A percentile compares a stretch with the other conserved stretches of the same genome.
Conservation (phyloP, 2,888 invertebrate species). For the Iphiclides podalirius region DNA sequence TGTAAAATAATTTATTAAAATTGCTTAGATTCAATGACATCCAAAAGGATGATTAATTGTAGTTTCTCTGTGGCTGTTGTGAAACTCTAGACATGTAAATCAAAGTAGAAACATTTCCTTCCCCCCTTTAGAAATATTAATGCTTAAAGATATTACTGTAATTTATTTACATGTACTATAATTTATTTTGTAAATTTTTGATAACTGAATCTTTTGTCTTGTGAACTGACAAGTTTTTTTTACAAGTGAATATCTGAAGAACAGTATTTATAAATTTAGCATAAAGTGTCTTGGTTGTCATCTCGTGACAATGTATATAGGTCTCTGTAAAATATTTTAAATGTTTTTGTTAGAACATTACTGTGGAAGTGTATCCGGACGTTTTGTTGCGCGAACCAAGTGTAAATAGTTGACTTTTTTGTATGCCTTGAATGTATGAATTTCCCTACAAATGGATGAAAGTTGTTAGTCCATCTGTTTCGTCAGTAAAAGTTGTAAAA, state of each 20-base stretch:
- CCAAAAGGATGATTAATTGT: not conserved
- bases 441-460: slow-evolving; percentile 43
- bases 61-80: slow-evolving; percentile 8
- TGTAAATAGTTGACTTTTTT: slow-evolving; percentile 63
- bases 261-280: slow-evolving; percentile 25
- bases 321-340: slow-evolving; percentile 25
- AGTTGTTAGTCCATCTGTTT: slow-evolving; percentile 37
- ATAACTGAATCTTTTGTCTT: slow-evolving; percentile 9
- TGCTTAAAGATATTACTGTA: slow-evolving; percentile 18
- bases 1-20: slow-evolving; percentile 17
- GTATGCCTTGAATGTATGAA: slow-evolving; percentile 54
- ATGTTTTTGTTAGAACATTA: slow-evolving; percentile 39
- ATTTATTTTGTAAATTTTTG: slow-evolving; percentile 30
- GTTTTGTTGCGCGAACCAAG: slow-evolving; percentile 61
- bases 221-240: slow-evolving; percentile 12
- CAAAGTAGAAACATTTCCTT: slow-evolving; percentile 13
- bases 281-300: slow-evolving; percentile 19
- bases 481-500: slow-evolving; percentile 41
- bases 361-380: slow-evolving; percentile 45
- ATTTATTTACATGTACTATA: slow-evolving; percentile 28
- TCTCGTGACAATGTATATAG: slow-evolving; percentile 31
- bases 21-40: slow-evolving; percentile 3
- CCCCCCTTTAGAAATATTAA: slow-evolving; percentile 6
- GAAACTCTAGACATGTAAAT: slow-evolving; percentile 8
- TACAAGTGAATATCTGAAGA: slow-evolving; percentile 3